Base-by-base conservation (phyloP, 2,888 invertebrate genomes). In the Zootermopsis nevadensis region DNA sequence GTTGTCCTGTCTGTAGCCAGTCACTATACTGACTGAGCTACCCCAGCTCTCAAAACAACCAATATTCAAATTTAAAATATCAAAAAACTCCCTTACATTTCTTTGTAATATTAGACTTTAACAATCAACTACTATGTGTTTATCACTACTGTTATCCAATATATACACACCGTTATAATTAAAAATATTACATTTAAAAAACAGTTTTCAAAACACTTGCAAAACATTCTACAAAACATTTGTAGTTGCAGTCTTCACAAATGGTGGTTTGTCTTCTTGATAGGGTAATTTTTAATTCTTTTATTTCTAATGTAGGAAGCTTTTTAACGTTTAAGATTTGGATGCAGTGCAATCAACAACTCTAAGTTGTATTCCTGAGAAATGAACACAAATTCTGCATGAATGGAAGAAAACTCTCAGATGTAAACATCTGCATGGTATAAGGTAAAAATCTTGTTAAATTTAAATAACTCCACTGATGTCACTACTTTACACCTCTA, bases 321-420 rank as follows among this genome's bases (percentile, higher is more conserved):
- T 60, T 12, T 27, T n/a, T 27, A 27, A 53, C 12, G 8, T 60
- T 60, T 6, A 60, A 27, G 12, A 60, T 27, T 7, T 60, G 27
- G 60, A 60, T n/a, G 6, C 60, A 60, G 15, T 27, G n/a, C 60
- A 60, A 27, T 27, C 27, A 60, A 60, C 55, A 60, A 27, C 12
- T 27, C 15, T 19, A 27, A 27, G 15, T 48, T 60, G 60, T 48
- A 76, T 76, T 76, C 76, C 76, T 76, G 76, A 76, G 76, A 76
- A 76, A 48, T 76, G 76, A 76, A 76, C 76, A 76, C 76, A 76
- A 76, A 42, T 76, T 76, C 42, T 76, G 76, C 27, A 27, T 38
- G 38, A 27, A 48, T 48, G 76, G 76, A 76, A 48, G 76, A 48
- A 76, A 42, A 27, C 35, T 35, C n/a, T 42, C 76, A 35, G 74